A percentile compares a stretch with the other conserved stretches of the same genome.
Evolutionary conservation across 2,797 vertebrate species (phyloP).

Genomic region (Synanceia verrucosa): DNA sequence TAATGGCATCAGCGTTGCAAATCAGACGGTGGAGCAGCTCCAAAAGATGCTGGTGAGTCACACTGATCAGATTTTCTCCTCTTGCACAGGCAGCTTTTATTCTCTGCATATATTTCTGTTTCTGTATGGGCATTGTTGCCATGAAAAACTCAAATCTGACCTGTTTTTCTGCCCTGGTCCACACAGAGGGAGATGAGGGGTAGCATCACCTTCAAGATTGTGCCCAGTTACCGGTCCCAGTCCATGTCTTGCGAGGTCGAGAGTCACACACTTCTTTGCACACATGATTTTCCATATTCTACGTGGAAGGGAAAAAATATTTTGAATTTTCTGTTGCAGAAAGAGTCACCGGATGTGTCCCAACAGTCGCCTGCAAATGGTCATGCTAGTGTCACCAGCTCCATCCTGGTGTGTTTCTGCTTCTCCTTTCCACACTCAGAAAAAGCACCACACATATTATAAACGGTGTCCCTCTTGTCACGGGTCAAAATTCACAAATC

Average conservation of each 20-base stretch:
- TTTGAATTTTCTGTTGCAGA: slow-evolving; percentile 89
- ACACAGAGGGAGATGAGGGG: slow-evolving; percentile 96
- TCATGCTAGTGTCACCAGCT: slow-evolving; percentile 98
- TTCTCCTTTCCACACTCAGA: background rate
- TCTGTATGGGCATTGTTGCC: background rate
- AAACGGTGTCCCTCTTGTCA: background rate
- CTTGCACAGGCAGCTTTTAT: background rate
- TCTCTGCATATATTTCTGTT: background rate
- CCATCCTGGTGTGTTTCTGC: slow-evolving; percentile 93
- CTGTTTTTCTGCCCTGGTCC: background rate
- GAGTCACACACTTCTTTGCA: background rate
- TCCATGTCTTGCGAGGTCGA: slow-evolving; percentile 96
- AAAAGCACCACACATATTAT: too few species aligned
- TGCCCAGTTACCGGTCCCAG: slow-evolving; percentile 96
- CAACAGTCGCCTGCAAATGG: slow-evolving; percentile 98
- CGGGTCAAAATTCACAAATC: too few species aligned
- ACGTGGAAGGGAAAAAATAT: rapidly evolving
- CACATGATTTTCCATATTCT: background rate
- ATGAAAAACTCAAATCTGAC: background rate
- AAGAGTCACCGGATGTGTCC: slow-evolving; percentile 97
- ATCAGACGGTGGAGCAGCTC: slow-evolving; percentile 98
- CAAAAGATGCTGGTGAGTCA: slow-evolving; percentile 95
- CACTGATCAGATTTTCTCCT: background rate
- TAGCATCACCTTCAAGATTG: slow-evolving; percentile 99
- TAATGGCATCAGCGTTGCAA: slow-evolving; percentile 97